Conservation (phyloP, 2,113 vertebrate genomes). For the Perca fluviatilis region DNA sequence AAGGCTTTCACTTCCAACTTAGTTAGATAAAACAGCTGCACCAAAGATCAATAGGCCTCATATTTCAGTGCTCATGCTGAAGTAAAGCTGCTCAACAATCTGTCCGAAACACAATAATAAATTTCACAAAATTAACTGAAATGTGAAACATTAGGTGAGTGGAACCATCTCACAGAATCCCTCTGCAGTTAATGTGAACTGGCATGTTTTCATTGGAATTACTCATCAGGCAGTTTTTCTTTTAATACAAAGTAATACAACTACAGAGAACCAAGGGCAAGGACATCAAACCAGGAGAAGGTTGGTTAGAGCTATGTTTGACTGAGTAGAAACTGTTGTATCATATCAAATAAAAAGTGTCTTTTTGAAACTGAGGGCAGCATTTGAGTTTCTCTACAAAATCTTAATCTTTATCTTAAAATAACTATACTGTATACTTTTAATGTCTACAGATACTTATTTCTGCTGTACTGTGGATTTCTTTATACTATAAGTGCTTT, state of each 20-base stretch:
- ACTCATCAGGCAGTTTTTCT: conserved; percentile 77
- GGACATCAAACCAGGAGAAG: conserved; percentile 47
- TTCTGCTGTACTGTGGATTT: not conserved
- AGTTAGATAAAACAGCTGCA: conserved; percentile 61
- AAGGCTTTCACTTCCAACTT: conserved; percentile 55
- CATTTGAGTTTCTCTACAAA: conserved; percentile 3
- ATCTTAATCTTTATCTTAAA: not conserved
- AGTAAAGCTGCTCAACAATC: conserved; percentile 32
- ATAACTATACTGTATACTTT: not conserved
- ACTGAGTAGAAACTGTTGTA: conserved; percentile 80
- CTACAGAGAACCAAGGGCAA: conserved; percentile 61
- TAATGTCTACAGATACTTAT: not conserved
- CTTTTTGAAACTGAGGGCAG: conserved; percentile 70
- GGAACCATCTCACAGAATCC: conserved; percentile 24
- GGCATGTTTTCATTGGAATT: conserved; percentile 55
- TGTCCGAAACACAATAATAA: not conserved
- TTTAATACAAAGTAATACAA: conserved; percentile 74
- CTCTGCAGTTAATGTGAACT: conserved; percentile 42
- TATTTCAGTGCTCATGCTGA: conserved; percentile 28
- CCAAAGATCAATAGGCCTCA: conserved; percentile 72
- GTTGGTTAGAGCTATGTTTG: conserved; percentile 67
- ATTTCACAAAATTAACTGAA: conserved; percentile 8
- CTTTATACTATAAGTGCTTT: not conserved
- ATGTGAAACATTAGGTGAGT: conserved; percentile 9
- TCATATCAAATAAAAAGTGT: conserved; percentile 84